A percentile compares a stretch with the other conserved stretches of the same genome.
Conservation (phyloP, 2,113 vertebrate species). For the Dascyllus trimaculatus region DNA sequence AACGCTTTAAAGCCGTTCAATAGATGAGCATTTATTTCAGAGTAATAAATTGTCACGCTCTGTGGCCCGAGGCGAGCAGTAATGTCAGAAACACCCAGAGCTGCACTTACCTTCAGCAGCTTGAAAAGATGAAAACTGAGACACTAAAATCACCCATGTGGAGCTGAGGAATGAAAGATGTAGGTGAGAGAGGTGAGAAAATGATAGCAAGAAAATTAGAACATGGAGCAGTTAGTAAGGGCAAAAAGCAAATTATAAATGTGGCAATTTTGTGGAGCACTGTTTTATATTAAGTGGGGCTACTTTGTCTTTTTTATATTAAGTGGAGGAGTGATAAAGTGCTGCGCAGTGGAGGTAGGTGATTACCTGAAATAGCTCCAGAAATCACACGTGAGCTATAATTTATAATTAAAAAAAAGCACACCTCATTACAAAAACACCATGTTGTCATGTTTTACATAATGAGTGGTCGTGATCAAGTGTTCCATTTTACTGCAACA, state of each 20-base stretch:
- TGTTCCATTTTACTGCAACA: background rate
- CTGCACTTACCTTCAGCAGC: conserved; percentile 43
- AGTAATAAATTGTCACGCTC: conserved; percentile 57
- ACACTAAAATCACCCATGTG: conserved; percentile 38
- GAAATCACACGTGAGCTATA: background rate
- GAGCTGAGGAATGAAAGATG: conserved; percentile 15
- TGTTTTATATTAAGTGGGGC: conserved; percentile 7
- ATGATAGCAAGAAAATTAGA: conserved; percentile 6
- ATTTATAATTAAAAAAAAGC: background rate
- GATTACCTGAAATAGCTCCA: background rate
- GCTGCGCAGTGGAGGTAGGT: background rate
- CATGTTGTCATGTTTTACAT: background rate
- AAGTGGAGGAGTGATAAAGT: background rate
- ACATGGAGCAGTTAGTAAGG: background rate
- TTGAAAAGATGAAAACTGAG: conserved; percentile 40
- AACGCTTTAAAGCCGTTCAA: conserved; percentile 31
- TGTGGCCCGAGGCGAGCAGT: conserved; percentile 44
- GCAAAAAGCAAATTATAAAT: conserved; percentile 15
- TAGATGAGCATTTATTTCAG: conserved; percentile 53
- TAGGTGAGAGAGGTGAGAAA: conserved; percentile 15
- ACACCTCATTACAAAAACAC: background rate
- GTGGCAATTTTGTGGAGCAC: background rate
- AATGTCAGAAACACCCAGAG: conserved; percentile 53
- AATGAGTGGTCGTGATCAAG: background rate
- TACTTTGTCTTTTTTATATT: background rate